Conservation (phyloP, 2,113 vertebrate species). For the Psilopogon haemacephalus region DNA sequence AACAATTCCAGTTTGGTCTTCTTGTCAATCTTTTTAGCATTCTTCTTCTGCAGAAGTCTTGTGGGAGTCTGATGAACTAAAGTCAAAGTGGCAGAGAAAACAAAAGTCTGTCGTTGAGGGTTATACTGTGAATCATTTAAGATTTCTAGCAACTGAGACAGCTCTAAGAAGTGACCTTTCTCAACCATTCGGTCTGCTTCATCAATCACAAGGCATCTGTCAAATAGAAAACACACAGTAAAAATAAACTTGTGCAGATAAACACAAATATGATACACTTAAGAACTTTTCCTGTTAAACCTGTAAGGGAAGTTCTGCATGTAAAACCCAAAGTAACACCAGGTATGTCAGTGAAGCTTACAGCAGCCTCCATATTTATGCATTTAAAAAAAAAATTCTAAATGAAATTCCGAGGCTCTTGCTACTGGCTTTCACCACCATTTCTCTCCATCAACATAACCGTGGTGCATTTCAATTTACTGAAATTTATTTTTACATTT, state of each 20-base stretch:
- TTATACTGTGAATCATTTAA: slow-evolving; percentile 88
- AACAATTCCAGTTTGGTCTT: slow-evolving; percentile 86
- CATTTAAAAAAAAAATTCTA: neutral
- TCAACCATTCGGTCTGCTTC: slow-evolving; percentile 98
- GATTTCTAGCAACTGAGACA: slow-evolving; percentile 91
- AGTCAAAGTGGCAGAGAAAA: slow-evolving; percentile 96
- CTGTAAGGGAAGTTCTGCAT: neutral
- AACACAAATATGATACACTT: neutral
- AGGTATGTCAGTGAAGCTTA: neutral
- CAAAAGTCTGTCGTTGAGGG: slow-evolving; percentile 88
- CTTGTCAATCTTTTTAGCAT: slow-evolving; percentile 81
- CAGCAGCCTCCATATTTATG: neutral
- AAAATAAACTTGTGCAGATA: neutral
- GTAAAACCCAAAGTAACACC: neutral
- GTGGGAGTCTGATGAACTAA: slow-evolving; percentile 84
- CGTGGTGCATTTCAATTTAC: neutral
- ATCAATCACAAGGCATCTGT: slow-evolving; percentile 94
- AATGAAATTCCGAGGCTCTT: neutral
- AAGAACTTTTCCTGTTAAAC: neutral
- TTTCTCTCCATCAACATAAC: neutral
- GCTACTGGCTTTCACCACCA: neutral
- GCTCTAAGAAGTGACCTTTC: slow-evolving; percentile 92
- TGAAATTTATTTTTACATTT: neutral
- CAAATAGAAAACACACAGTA: neutral
- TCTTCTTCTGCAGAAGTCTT: slow-evolving; percentile 88